Conservation (phyloP, 2,888 invertebrate genomes). For the Leucozona laternaria region DNA sequence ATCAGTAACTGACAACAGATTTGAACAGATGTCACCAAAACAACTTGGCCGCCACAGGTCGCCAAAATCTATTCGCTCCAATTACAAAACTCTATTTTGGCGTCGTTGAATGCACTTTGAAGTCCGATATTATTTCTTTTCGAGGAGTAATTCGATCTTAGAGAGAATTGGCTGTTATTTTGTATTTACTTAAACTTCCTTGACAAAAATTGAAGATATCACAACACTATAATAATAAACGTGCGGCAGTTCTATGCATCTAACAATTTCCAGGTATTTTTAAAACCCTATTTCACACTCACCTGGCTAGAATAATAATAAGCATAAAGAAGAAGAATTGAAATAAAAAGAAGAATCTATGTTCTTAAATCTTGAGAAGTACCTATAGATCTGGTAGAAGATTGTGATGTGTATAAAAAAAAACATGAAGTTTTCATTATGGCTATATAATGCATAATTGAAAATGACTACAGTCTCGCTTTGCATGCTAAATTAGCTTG, state of each 20-base stretch:
- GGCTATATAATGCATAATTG: background rate
- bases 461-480: background rate
- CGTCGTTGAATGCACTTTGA: too few species aligned
- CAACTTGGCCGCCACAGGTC: too few species aligned
- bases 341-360: background rate
- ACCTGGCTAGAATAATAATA: background rate
- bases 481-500: slow-evolving; percentile 9
- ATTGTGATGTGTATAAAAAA: background rate
- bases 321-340: background rate
- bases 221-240: background rate
- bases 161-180: background rate
- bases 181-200: background rate
- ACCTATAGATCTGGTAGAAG: background rate
- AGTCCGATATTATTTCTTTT: too few species aligned
- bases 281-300: background rate
- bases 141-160: too few species aligned
- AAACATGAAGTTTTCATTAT: background rate
- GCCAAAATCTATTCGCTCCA: too few species aligned
- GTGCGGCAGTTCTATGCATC: background rate
- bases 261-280: background rate
- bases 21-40: too few species aligned
- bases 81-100: too few species aligned
- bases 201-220: background rate
- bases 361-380: background rate
- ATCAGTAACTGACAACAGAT: too few species aligned